Conservation (phyloP, 2,113 vertebrate genomes). For the Donacobius atricapilla region DNA sequence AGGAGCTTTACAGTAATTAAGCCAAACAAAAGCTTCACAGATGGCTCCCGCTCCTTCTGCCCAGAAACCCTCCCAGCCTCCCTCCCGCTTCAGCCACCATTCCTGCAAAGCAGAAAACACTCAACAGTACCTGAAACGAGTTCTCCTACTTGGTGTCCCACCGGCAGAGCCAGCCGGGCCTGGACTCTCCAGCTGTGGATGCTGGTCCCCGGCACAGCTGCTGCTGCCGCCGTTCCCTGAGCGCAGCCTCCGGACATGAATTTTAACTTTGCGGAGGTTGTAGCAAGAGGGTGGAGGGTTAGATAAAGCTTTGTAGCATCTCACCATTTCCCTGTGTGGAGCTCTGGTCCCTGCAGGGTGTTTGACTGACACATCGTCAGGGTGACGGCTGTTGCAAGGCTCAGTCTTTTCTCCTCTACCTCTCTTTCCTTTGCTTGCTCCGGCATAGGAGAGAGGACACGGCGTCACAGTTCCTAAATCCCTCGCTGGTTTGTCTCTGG, state of each 20-base stretch:
- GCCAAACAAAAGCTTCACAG: slow-evolving; percentile 71
- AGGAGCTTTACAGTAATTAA: slow-evolving; percentile 71
- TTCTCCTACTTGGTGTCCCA: slow-evolving; percentile 69
- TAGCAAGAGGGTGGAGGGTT: slow-evolving; percentile 75
- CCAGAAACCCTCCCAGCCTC: not conserved
- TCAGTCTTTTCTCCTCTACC: slow-evolving; percentile 61
- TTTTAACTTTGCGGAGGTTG: slow-evolving; percentile 82
- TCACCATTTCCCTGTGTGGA: slow-evolving; percentile 87
- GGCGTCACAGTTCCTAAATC: slow-evolving; percentile 61
- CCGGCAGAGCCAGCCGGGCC: slow-evolving; percentile 42
- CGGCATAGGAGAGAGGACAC: slow-evolving; percentile 43
- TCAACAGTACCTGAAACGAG: slow-evolving; percentile 81
- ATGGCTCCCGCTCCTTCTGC: not conserved
- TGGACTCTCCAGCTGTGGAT: slow-evolving; percentile 55
- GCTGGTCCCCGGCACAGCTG: slow-evolving; percentile 66
- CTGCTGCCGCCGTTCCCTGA: slow-evolving; percentile 64
- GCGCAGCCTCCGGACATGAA: slow-evolving; percentile 76
- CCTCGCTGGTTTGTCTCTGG: slow-evolving; percentile 42
- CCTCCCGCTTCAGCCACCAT: not conserved
- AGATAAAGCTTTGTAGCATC: slow-evolving; percentile 81
- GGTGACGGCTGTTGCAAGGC: slow-evolving; percentile 46
- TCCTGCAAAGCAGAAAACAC: slow-evolving; percentile 22
- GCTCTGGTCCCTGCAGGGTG: slow-evolving; percentile 78
- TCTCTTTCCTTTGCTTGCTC: slow-evolving; percentile 68
- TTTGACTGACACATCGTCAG: slow-evolving; percentile 84